These are phyloP conservation scores for Catocala sponsa DNA, from an alignment of 2,888 invertebrate genomes.

Conservation along the genomic window DNA sequence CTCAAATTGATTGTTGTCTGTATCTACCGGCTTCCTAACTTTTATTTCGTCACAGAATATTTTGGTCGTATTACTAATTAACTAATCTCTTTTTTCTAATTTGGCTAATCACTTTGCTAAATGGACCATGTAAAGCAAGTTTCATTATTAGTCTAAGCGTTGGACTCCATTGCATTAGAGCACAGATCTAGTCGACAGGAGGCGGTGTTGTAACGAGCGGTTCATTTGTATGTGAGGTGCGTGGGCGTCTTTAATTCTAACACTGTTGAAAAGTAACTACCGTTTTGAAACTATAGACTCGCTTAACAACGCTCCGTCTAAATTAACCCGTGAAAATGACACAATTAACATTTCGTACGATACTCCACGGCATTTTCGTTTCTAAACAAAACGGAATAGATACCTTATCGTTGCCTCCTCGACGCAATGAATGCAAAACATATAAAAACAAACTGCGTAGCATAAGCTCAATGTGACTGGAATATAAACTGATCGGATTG, in stretches of 20 bases:
- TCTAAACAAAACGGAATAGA: constrained; percentile 21
- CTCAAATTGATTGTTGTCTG: too few species aligned
- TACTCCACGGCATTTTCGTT: constrained; percentile 12
- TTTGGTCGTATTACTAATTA: neutral
- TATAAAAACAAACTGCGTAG: constrained; percentile 19
- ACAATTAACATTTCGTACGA: constrained; percentile 21
- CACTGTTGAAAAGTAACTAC: constrained; percentile 23
- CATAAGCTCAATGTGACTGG: constrained; percentile 36
- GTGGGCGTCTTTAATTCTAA: constrained; percentile 22
- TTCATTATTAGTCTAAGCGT: constrained; percentile 42
- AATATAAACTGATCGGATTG: constrained; percentile 35
- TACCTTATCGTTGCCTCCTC: constrained; percentile 14
- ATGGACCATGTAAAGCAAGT: constrained; percentile 3
- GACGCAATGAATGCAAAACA: constrained; percentile 37
- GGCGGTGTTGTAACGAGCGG: constrained; percentile 32
- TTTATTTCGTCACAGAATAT: too few species aligned
- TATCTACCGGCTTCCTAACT: too few species aligned
- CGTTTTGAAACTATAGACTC: constrained; percentile 18
- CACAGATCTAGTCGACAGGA: constrained; percentile 34
- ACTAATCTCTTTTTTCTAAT: neutral
- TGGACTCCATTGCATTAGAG: constrained; percentile 33
- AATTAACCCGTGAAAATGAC: constrained; percentile 25
- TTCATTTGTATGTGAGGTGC: constrained; percentile 31
- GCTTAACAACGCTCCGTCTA: constrained; percentile 14
- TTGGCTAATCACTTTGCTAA: neutral